Evolutionary conservation across 2,113 vertebrate species (phyloP), one percentile per base, ranked within the genome.

Genomic region (Lamprotornis superbus): DNA sequence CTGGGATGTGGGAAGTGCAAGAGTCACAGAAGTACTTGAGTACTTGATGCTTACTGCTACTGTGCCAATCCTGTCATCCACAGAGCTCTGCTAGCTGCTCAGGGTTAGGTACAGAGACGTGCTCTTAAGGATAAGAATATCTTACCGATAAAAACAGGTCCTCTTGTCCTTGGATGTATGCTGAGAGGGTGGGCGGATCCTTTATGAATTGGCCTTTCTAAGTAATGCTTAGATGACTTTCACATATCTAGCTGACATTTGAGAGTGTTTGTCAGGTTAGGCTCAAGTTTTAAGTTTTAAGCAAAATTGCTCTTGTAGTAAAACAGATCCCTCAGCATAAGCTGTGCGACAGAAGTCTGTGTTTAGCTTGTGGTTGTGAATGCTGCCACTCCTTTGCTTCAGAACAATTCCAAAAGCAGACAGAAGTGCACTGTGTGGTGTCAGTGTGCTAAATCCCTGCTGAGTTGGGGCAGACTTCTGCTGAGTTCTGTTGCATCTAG

Each of bases 401-500:
- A 15, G 47, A 81, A 57, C 46, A 64, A 44, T 57, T 49, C 53
- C 35, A 42, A 39, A 74, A 80, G 59, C 87, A 75, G 71, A 47
- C 49, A 0, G 1, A 44, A 88, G 42, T 60, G 39, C 27, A 5
- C 40, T 17, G 31, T 81, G 37, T 83, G n/a, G 31, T 78, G n/a
- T 87, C 64, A 52, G 50, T 23, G 33, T 1, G 1, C 69, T 92
- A 93, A 81, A 83, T 95, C 88, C 90, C 93, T 76, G 69, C 94
- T 94, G 96, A 93, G 85, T 33, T 95, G 52, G 83, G 92, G 69
- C 80, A 93, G 83, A 77, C n/a, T 81, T 67, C 73, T 90, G 52
- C 85, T 88, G 60, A 24, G 21, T 77, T 90, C 82, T 52, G 28
- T 61, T 94, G 56, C 94, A 96, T 96, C 61, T 96, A 87, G 93